phyloP scores from a whole-genome alignment of 1,140 invertebrate genomes.

The Habropoda laboriosa region DNA sequence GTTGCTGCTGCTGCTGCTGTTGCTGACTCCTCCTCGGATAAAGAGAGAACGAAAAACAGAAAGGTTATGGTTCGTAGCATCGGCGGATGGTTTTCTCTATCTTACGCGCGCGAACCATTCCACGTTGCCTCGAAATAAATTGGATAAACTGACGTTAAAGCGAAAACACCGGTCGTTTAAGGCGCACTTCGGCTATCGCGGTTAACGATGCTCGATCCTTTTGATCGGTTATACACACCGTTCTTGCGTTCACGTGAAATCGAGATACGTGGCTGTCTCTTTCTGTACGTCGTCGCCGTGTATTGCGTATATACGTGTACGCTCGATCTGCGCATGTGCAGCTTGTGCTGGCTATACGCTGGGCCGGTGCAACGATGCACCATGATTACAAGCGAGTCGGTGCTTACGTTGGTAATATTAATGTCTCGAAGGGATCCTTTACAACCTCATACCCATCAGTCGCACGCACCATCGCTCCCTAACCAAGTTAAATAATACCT shows the following conservation, averaged over 20 bases:
- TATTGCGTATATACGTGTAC: background rate
- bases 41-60: background rate
- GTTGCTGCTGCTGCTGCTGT: background rate
- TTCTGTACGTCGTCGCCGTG: background rate
- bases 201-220: slow-evolving; percentile 60
- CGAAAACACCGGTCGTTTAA: slow-evolving; percentile 65
- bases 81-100: background rate
- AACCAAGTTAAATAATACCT: slow-evolving; percentile 77
- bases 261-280: background rate
- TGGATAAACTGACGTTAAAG: slow-evolving; percentile 66
- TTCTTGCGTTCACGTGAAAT: slow-evolving; percentile 40
- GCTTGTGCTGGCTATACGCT: slow-evolving; percentile 39
- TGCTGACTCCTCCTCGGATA: background rate
- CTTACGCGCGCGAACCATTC: slow-evolving; percentile 38
- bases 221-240: slow-evolving; percentile 41
- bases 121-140: slow-evolving; percentile 60
- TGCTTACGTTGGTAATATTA: slow-evolving; percentile 75
- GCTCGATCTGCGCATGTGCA: slow-evolving; percentile 1
- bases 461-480: slow-evolving; percentile 72
- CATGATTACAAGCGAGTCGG: slow-evolving; percentile 70
- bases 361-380: slow-evolving; percentile 64
- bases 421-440: slow-evolving; percentile 76
- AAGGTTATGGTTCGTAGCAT: background rate
- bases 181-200: slow-evolving; percentile 47
- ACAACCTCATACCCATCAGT: slow-evolving; percentile 76